Base-by-base conservation (phyloP, 2,797 vertebrate species). In the Smutsia gigantea region DNA sequence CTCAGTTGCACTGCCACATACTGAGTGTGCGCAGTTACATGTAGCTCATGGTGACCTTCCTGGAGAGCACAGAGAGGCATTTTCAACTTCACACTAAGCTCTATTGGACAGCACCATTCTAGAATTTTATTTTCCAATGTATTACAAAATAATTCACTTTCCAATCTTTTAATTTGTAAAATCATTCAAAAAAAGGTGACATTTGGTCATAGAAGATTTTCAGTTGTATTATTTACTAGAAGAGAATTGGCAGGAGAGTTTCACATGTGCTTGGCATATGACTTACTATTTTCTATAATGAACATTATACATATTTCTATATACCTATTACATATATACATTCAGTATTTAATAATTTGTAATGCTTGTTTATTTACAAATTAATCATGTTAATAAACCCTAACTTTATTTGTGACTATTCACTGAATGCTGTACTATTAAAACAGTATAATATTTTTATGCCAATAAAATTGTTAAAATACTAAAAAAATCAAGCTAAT, bases 401-500 rank as follows among this genome's bases (percentile, higher is more conserved):
- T 83, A 64, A 71, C 25, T 90, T 63, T 69, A 34, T 90, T 77
- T 96, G 61, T 83, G 31, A 69, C 29, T 92, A 3, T 34, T 96
- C 15, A 87, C n/a, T 88, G 69, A 96, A 90, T 81, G 10, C 4
- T 85, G 0, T 90, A 31, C 57, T 72, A 63, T 90, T 95, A 81
- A 87, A 79, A 87, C 53, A n/a, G 66, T 85, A 25, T 14, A 81
- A 39, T 88, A 57, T 57, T 82, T 96, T 92, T 81, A 55, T 90
- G 21, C n/a, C n/a, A 87, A 37, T 93, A 95, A 85, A 79, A 37
- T 72, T 94, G 7, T 87, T 55, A 78, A 95, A 96, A 89, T 77
- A 37, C 61, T 95, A 89, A 39, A 96, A 96, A 97, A 96, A 87
- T 66, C 85, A 94, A 97, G 49, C 21, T 93, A 87, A 77, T 57